Percentiles rank a stretch among this genome's conserved stretches.
phyloP scores from a whole-genome alignment of 2,113 vertebrate species.

The Maccullochella peelii region DNA sequence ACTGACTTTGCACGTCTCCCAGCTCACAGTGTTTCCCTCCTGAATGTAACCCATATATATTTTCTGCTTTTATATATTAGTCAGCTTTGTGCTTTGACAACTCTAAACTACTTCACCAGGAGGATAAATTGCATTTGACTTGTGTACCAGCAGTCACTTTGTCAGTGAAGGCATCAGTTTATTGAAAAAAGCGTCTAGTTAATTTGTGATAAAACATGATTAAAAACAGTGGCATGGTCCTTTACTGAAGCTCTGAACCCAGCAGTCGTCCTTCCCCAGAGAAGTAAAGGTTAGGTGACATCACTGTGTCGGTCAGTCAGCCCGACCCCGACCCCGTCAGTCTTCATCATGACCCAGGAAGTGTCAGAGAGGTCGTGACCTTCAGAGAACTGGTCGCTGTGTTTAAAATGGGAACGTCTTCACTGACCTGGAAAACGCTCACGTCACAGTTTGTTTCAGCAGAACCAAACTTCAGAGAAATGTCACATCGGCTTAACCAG shows the following conservation, averaged over 20 bases:
- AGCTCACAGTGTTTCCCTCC: no score
- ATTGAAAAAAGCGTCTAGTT: not conserved
- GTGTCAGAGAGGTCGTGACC: slow-evolving; percentile 34
- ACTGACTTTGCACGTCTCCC: no score
- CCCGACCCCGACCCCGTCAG: slow-evolving; percentile 21
- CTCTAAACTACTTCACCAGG: not conserved
- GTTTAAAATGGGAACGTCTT: slow-evolving; percentile 24
- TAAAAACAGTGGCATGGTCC: not conserved
- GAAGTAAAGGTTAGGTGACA: slow-evolving; percentile 20
- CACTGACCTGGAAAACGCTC: slow-evolving; percentile 63
- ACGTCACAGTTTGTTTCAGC: slow-evolving; percentile 31
- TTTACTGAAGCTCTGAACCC: not conserved
- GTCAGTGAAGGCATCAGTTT: not conserved
- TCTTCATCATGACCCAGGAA: slow-evolving; percentile 30
- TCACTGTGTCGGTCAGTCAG: slow-evolving; percentile 17
- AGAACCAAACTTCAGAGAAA: slow-evolving; percentile 54
- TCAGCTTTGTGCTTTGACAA: not conserved
- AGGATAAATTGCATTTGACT: not conserved
- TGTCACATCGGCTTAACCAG: slow-evolving; percentile 59
- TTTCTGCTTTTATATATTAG: not conserved
- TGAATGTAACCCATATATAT: not conserved
- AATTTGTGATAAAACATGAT: not conserved
- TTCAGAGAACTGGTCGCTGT: slow-evolving; percentile 15
- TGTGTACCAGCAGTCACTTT: not conserved
- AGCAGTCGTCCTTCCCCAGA: not conserved